Evolutionary conservation across 2,797 vertebrate genomes (phyloP), one percentile per base, ranked within the genome.

Genomic region (Kryptopterus vitreolus): DNA sequence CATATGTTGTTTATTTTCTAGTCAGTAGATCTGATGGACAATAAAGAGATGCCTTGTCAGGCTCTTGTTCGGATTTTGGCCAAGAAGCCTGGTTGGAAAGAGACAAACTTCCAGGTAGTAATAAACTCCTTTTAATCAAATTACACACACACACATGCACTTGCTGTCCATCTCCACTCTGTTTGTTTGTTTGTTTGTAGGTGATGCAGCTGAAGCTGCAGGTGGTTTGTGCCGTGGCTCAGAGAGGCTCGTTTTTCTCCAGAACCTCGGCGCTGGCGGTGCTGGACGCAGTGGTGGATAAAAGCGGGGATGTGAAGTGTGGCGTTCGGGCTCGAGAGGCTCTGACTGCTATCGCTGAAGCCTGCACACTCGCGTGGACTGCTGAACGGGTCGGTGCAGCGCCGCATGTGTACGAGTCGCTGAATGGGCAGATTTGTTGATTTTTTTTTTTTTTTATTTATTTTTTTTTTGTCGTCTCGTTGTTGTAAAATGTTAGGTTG

Each of bases 81-180:
- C 63, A 99, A 97, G 91, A 99, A 99, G 89, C 98, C 98, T 76
- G 98, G 98, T 52, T 99, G 96, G 95, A 99, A 99, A 86, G 98
- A 99, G 92, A 99, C 97, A 12, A 99, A 99, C 90, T 99, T 99
- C 91, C 98, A 99, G 96, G 98, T 99, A 94, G n/a, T n/a, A n/a
- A n/a, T n/a, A n/a, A n/a, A 82, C 3, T 8, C 43, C 35, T 7
- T 4, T 6, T 9, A 15, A 18, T 58, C 5, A 73, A 13, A 57
- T 24, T 9, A 4, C 15, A n/a, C 20, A 22, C 20, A 35, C 31
- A 16, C 12, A 11, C 15, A 1, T 43, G 38, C 10, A 7, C 38
- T 43, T 38, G 3, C 7, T 38, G 35, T 38, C 35, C 35, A 38
- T 38, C 35, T 38, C 35, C 35, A 38, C 6, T 55, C 1, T 38